These are phyloP conservation scores for Mesoclemmys tuberculata DNA, from an alignment of 2,113 vertebrate species.

Conservation along the genomic window DNA sequence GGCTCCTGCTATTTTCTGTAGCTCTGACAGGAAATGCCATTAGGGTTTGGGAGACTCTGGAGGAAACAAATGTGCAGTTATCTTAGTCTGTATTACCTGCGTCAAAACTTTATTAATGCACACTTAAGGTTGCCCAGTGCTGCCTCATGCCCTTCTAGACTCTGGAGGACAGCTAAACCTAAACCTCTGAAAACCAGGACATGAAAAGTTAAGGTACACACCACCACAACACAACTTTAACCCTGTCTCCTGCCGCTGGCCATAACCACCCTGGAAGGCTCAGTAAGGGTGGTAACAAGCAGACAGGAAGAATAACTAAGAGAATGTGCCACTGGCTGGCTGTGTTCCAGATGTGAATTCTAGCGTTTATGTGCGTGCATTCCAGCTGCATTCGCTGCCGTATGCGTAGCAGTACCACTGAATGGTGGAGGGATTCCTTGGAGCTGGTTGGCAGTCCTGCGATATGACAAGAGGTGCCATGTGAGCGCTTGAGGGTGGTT, in stretches of 20 bases:
- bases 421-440: not conserved
- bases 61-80: not conserved
- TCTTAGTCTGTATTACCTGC: not conserved
- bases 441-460: not conserved
- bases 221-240: not conserved
- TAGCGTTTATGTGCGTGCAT: not conserved
- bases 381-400: not conserved
- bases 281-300: not conserved
- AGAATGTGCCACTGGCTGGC: not conserved
- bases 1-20: not conserved
- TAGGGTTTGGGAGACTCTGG: not conserved
- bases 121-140: not conserved
- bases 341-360: not conserved
- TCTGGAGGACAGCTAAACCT: not conserved
- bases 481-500: not conserved
- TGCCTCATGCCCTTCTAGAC: not conserved
- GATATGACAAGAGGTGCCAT: not conserved
- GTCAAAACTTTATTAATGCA: not conserved
- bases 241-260: not conserved
- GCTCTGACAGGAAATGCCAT: too few relatives aligned
- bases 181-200: not conserved
- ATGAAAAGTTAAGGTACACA: not conserved
- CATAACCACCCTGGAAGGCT: not conserved
- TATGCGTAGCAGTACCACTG: not conserved
- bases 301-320: not conserved